phyloP scores from a whole-genome alignment of 1,140 invertebrate genomes.

The Paraescarpia echinospica region DNA sequence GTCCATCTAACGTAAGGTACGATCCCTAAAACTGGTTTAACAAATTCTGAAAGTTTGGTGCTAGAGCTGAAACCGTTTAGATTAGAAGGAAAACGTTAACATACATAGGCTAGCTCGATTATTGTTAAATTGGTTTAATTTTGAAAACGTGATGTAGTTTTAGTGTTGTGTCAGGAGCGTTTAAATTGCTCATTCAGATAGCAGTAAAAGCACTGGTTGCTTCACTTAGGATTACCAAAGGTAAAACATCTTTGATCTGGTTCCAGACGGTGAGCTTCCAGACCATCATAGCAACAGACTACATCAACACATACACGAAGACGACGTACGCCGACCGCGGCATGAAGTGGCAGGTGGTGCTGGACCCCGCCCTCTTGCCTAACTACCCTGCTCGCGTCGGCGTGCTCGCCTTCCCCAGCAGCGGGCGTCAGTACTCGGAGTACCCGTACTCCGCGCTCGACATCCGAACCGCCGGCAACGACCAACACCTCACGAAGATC shows the following conservation, averaged over 20 bases:
- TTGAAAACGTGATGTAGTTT: not conserved
- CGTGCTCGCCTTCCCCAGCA: not conserved
- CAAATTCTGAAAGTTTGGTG: no score
- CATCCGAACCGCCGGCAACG: not conserved
- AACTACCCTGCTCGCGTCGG: conserved; percentile 17
- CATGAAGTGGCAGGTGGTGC: conserved; percentile 11
- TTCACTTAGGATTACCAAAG: not conserved
- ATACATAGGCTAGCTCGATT: no score
- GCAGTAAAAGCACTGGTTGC: not conserved
- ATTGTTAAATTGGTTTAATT: not conserved
- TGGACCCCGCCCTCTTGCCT: not conserved
- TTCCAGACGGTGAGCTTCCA: conserved; percentile 7
- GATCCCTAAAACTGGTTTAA: no score
- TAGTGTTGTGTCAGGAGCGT: not conserved
- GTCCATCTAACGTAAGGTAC: no score
- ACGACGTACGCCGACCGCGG: conserved; percentile 11
- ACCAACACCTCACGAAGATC: not conserved
- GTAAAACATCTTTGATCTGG: not conserved
- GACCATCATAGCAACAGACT: not conserved
- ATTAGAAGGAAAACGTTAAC: no score
- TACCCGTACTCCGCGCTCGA: conserved; percentile 7
- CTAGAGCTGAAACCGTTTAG: no score
- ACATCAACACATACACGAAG: conserved; percentile 7
- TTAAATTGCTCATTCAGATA: not conserved
- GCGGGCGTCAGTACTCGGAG: not conserved